Percentiles rank a stretch among this genome's conserved stretches.
phyloP scores from a whole-genome alignment of 2,797 vertebrate genomes.

The Catamblyrhynchus diadema region DNA sequence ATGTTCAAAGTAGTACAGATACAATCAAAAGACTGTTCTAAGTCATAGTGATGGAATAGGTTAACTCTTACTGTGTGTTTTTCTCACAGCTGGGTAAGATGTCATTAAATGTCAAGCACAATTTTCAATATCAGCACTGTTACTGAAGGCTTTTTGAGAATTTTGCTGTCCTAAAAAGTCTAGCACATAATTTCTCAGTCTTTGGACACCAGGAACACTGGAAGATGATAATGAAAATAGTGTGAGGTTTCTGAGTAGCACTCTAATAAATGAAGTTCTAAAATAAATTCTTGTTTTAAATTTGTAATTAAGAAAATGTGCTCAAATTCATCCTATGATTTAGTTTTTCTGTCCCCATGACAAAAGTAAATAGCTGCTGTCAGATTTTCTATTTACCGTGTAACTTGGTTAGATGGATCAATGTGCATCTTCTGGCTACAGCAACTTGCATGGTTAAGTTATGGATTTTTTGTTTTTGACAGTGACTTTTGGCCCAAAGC shows the following conservation, averaged over 20 bases:
- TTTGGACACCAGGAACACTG: neutral
- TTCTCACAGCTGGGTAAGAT: neutral
- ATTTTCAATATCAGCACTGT: neutral
- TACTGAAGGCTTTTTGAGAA: neutral
- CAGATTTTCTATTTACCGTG: neutral
- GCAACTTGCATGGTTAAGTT: neutral
- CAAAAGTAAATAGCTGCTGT: neutral
- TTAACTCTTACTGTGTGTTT: neutral
- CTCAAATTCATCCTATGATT: neutral
- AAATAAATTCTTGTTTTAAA: neutral
- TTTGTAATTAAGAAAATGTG: neutral
- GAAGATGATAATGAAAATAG: neutral
- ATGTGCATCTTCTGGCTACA: neutral
- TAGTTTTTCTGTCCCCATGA: rapidly evolving
- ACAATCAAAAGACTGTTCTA: neutral
- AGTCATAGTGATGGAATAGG: neutral
- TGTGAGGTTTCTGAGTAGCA: neutral
- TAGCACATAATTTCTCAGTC: neutral
- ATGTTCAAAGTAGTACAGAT: neutral
- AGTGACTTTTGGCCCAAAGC: neutral
- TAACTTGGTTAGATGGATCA: neutral
- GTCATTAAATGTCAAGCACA: neutral
- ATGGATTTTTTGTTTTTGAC: neutral
- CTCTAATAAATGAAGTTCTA: neutral
- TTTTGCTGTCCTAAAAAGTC: neutral